Evolutionary conservation across 2,888 invertebrate genomes (phyloP).

Genomic region (Habrosyne pyritoides): DNA sequence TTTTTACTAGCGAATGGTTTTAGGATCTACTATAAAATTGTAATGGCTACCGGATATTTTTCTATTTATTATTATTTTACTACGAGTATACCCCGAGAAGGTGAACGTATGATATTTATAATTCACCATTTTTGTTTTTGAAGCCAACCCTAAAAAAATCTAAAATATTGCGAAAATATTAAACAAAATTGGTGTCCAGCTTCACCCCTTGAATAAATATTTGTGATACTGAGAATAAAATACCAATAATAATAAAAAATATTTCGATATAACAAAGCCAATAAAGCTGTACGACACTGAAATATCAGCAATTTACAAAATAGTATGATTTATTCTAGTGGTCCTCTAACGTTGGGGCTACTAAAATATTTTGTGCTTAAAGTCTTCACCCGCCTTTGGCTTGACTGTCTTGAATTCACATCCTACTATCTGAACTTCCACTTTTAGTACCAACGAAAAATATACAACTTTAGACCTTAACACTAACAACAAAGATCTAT

Average conservation of each 20-base stretch:
- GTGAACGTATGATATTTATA: too few relatives aligned
- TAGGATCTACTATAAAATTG: conserved; percentile 47
- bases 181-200: background rate
- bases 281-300: conserved; percentile 10
- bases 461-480: conserved; percentile 48
- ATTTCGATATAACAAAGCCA: background rate
- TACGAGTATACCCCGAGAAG: too few relatives aligned
- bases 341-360: conserved; percentile 46
- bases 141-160: too few relatives aligned
- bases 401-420: conserved; percentile 69
- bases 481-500: conserved; percentile 28
- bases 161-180: background rate
- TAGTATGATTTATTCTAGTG: conserved; percentile 49
- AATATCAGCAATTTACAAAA: conserved; percentile 24
- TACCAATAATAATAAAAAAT: background rate
- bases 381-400: conserved; percentile 61
- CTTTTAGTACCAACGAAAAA: conserved; percentile 40
- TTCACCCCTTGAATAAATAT: background rate
- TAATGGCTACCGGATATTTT: conserved; percentile 52
- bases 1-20: conserved; percentile 43
- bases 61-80: conserved; percentile 19
- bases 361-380: conserved; percentile 67
- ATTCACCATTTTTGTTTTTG: background rate
- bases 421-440: conserved; percentile 60
- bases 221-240: background rate